phyloP scores from a whole-genome alignment of 2,113 vertebrate genomes.

The Pelvicachromis taeniatus region DNA sequence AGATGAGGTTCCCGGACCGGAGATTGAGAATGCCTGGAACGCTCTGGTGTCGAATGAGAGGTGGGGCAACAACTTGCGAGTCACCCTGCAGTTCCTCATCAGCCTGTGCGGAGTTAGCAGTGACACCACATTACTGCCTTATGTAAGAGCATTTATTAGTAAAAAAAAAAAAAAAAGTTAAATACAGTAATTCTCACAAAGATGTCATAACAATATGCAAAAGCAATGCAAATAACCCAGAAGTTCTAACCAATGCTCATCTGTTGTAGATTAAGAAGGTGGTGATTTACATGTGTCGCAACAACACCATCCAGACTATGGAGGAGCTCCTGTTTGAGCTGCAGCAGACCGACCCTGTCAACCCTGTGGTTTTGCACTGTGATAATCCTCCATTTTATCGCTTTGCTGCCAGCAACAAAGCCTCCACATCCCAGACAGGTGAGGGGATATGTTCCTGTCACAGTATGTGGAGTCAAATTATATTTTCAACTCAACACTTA shows the following conservation, averaged over 20 bases:
- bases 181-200: not conserved
- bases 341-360: conserved; percentile 96
- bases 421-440: conserved; percentile 90
- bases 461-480: not conserved
- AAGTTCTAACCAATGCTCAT: not conserved
- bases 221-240: not conserved
- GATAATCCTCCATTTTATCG: conserved; percentile 98
- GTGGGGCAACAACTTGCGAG: conserved; percentile 93
- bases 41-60: conserved; percentile 94
- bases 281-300: conserved; percentile 93
- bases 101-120: conserved; percentile 97
- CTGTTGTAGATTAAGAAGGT: conserved; percentile 92
- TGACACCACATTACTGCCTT: conserved; percentile 89
- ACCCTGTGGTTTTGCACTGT: conserved; percentile 93
- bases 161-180: not conserved
- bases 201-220: not conserved
- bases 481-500: not conserved
- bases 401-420: conserved; percentile 92
- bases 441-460: not conserved
- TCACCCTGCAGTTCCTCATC: conserved; percentile 93
- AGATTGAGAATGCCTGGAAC: conserved; percentile 98
- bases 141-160: conserved; percentile 73
- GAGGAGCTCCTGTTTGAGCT: conserved; percentile 97
- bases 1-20: conserved; percentile 92
- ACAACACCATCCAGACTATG: conserved; percentile 99